Base-by-base conservation (phyloP, 1,140 invertebrate species). In the Drosophila obscura region DNA sequence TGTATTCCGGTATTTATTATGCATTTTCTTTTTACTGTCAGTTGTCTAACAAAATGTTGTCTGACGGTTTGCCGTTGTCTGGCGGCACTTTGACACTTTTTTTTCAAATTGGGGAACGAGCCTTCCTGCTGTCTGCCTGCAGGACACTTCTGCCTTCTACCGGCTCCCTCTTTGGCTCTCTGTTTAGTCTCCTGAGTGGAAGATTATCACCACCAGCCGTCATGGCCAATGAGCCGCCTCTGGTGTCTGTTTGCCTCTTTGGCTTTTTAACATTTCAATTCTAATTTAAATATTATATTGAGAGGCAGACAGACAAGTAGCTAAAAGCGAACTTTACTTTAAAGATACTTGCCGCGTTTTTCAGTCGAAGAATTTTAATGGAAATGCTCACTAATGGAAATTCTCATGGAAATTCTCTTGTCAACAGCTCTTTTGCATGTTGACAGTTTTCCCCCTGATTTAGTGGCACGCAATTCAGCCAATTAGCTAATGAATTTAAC, bases 231-330 rank as follows among this genome's bases (percentile, higher is more conserved):
- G 46, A 62, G 56, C 43, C 35, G 35, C 35, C 35, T 5, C 39
- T 58, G 19, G 50, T 50, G 51, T 46, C 58, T 60, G 48, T 57
- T 41, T 13, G 41, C n/a, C 46, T 41, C 28, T 35, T 43, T 55
- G 68, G 59, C 77, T 51, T 84, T 84, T 85, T 62, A 65, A 52
- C 73, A 66, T 84, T 74, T 84, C 77, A 87, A 69, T 77, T 80
- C 77, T 63, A 84, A 85, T 84, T 84, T 80, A 85, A 83, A 83
- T 84, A 77, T 80, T 85, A 77, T 77, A 84, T 84, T 80, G 49
- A n/a, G 2, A 58, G 31, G n/a, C 16, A 2, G 4, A 13, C n/a
- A 13, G 26, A 16, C 51, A 43, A 39, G 16, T 5, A 39, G 7
- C 0, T 5, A 6, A 7, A 19, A 28, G 4, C 11, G 16, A 50